phyloP scores from a whole-genome alignment of 2,888 invertebrate species.

The Rotaria sp. region DNA sequence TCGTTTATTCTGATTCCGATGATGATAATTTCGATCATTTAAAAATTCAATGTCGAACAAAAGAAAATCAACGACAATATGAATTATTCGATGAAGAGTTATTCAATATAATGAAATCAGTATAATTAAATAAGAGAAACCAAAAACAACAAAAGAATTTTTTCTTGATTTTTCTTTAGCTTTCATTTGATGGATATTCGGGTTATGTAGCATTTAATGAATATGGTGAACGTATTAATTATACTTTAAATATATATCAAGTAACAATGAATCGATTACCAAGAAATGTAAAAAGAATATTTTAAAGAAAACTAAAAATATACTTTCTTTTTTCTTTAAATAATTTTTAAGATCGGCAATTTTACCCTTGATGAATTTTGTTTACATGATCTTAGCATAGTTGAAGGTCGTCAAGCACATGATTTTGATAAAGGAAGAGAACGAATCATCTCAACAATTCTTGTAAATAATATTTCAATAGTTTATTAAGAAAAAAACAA shows the following conservation, averaged over 20 bases:
- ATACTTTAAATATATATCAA: slow-evolving; percentile 45
- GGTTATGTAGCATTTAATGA: slow-evolving; percentile 50
- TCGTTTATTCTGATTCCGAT: not conserved
- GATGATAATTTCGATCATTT: not conserved
- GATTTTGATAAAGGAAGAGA: slow-evolving; percentile 30
- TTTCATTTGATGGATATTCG: slow-evolving; percentile 48
- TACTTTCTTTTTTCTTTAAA: not conserved
- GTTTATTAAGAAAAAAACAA: not conserved
- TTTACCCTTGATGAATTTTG: slow-evolving; percentile 16
- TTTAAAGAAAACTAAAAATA: not conserved
- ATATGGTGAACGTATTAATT: slow-evolving; percentile 48
- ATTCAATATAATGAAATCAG: not conserved
- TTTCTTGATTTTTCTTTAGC: not conserved
- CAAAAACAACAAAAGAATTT: not conserved
- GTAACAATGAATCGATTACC: slow-evolving; percentile 31
- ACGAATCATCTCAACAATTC: slow-evolving; percentile 30
- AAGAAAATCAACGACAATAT: slow-evolving; percentile 28
- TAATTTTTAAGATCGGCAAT: slow-evolving; percentile 28
- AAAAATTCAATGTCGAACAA: not conserved
- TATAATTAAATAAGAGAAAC: not conserved
- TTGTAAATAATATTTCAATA: slow-evolving; percentile 29
- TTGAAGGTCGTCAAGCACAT: slow-evolving; percentile 24
- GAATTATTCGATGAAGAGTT: not conserved
- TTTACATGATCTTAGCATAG: slow-evolving; percentile 23
- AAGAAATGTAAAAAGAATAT: slow-evolving; percentile 27